These are phyloP conservation scores for Thymallus thymallus DNA, from an alignment of 2,113 vertebrate species.

Conservation along the genomic window DNA sequence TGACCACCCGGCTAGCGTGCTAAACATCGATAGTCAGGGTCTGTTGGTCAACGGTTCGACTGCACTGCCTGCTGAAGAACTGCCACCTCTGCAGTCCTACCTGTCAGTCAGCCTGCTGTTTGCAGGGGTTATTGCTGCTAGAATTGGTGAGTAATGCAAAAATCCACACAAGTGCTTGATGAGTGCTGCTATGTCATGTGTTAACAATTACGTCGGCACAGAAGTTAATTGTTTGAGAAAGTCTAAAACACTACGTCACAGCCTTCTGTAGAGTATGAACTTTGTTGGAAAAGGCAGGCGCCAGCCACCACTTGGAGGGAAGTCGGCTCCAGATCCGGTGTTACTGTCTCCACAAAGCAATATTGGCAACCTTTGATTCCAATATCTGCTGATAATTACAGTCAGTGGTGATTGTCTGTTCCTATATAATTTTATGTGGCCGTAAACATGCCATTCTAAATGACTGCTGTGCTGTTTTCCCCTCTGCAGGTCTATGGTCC, in stretches of 20 bases:
- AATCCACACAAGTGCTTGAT: not conserved
- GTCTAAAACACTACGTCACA: no score
- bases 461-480: slow-evolving; percentile 14
- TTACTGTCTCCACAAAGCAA: slow-evolving; percentile 15
- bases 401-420: not conserved
- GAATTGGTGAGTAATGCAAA: slow-evolving; percentile 85
- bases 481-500: slow-evolving; percentile 88
- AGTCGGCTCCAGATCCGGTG: no score
- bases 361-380: slow-evolving; percentile 62
- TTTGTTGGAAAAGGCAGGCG: no score
- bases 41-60: slow-evolving; percentile 68
- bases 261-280: no score
- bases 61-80: slow-evolving; percentile 58
- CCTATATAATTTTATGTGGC: slow-evolving; percentile 18
- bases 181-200: no score
- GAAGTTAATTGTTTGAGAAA: no score
- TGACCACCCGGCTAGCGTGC: slow-evolving; percentile 28
- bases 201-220: no score
- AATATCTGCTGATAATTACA: slow-evolving; percentile 12
- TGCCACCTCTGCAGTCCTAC: slow-evolving; percentile 78
- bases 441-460: slow-evolving; percentile 27
- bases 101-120: slow-evolving; percentile 94
- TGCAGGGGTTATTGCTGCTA: slow-evolving; percentile 96
- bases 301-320: no score
- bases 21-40: slow-evolving; percentile 4